These are phyloP conservation scores for Campoplex capitator DNA, from an alignment of 2,888 invertebrate species.

Conservation along the genomic window DNA sequence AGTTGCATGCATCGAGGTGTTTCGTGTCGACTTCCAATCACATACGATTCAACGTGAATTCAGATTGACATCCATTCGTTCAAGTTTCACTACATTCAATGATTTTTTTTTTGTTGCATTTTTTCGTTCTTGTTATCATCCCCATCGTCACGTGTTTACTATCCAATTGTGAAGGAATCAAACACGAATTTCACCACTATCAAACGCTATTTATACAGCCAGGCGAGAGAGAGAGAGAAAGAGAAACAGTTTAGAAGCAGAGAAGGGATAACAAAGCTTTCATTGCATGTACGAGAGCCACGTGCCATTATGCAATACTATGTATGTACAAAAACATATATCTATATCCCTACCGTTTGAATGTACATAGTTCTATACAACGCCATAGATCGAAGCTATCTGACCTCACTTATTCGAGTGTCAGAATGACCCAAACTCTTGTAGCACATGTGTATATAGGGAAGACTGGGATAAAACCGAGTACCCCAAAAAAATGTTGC, in stretches of 20 bases:
- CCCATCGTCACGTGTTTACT: slow-evolving; percentile 49
- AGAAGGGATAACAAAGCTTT: slow-evolving; percentile 42
- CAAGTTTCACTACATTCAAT: slow-evolving; percentile 48
- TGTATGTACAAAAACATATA: not conserved
- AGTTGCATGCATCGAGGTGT: not conserved
- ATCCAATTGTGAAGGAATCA: slow-evolving; percentile 24
- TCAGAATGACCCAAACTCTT: slow-evolving; percentile 44
- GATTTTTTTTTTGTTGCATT: slow-evolving; percentile 18
- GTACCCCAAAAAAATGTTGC: not conserved
- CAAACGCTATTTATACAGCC: slow-evolving; percentile 31
- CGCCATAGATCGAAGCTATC: not conserved
- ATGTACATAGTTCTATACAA: not conserved
- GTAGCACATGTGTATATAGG: not conserved
- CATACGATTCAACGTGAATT: slow-evolving; percentile 36
- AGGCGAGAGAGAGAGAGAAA: not conserved
- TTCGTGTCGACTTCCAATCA: slow-evolving; percentile 11
- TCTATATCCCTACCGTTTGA: not conserved
- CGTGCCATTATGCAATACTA: slow-evolving; percentile 45
- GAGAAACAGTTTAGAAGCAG: not conserved
- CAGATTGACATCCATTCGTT: slow-evolving; percentile 61
- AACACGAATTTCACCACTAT: slow-evolving; percentile 22
- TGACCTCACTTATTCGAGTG: slow-evolving; percentile 3
- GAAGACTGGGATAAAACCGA: not conserved
- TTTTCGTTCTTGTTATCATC: slow-evolving; percentile 24
- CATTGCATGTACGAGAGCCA: slow-evolving; percentile 28